Percentiles rank a stretch among this genome's conserved stretches.
These are phyloP conservation scores for Sebastes fasciatus DNA, from an alignment of 2,113 vertebrate species.

Conservation along the genomic window DNA sequence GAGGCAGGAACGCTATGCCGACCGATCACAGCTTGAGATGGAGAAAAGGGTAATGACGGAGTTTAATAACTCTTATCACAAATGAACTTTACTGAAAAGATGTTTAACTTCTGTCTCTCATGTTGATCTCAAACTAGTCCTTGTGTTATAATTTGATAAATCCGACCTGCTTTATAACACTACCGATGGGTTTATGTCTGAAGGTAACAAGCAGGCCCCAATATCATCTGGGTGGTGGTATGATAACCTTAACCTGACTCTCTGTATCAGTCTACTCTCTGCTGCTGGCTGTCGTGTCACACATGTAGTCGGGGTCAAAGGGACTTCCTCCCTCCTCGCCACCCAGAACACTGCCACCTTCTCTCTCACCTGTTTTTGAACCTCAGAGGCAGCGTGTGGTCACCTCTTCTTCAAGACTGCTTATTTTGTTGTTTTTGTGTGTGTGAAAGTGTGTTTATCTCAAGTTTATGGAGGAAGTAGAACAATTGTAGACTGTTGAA, in stretches of 20 bases:
- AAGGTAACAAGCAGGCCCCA: constrained; percentile 98
- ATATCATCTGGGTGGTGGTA: constrained; percentile 94
- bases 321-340: constrained; percentile 42
- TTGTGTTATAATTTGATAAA: constrained; percentile 17
- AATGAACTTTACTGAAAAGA: not conserved
- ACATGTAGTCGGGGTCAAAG: constrained; percentile 41
- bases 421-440: constrained; percentile 21
- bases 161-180: constrained; percentile 60
- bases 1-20: constrained; percentile 98
- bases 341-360: constrained; percentile 74
- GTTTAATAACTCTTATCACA: not conserved
- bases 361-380: constrained; percentile 60
- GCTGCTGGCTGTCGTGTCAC: constrained; percentile 89
- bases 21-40: constrained; percentile 98
- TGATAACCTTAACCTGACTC: constrained; percentile 89
- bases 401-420: constrained; percentile 69
- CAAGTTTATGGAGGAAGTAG: constrained; percentile 17
- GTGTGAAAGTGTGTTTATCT: constrained; percentile 22
- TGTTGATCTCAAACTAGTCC: constrained; percentile 29
- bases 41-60: constrained; percentile 95
- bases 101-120: constrained; percentile 8
- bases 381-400: constrained; percentile 68
- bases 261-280: constrained; percentile 85
- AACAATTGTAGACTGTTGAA: not conserved
- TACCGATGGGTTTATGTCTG: constrained; percentile 92